A percentile compares a stretch with the other conserved stretches of the same genome.
phyloP scores from a whole-genome alignment of 2,888 invertebrate species.

The Spilosoma lubricipeda region DNA sequence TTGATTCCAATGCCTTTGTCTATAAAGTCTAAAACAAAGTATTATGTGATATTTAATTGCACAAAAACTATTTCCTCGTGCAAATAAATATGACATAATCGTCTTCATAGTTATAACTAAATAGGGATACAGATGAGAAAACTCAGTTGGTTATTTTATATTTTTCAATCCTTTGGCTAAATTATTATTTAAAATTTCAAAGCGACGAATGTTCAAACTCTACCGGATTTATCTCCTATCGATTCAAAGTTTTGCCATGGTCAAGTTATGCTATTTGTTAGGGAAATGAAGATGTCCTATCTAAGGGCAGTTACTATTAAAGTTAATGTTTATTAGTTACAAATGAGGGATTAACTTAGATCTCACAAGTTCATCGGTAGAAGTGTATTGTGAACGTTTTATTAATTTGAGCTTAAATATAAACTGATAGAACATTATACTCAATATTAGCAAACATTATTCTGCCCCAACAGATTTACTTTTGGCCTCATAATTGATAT shows the following conservation, averaged over 20 bases:
- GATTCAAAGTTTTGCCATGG: neutral
- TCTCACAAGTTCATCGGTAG: neutral
- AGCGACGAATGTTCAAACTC: too few relatives aligned
- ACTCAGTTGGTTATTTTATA: neutral
- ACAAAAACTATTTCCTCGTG: neutral
- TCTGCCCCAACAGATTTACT: too few relatives aligned
- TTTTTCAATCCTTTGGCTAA: neutral
- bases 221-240: neutral
- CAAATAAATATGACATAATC: neutral
- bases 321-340: too few relatives aligned
- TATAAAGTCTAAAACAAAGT: neutral
- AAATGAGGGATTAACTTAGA: too few relatives aligned
- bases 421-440: neutral
- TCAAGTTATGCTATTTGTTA: too few relatives aligned
- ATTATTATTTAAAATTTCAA: too few relatives aligned
- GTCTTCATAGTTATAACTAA: neutral
- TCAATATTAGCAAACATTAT: too few relatives aligned
- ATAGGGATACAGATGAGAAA: neutral
- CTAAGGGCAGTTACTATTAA: too few relatives aligned
- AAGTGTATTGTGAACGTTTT: neutral
- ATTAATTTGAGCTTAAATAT: neutral
- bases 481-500: too few relatives aligned
- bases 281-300: too few relatives aligned
- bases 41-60: too few relatives aligned
- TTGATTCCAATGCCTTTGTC: neutral